Percentiles rank a stretch among this genome's conserved stretches.
Conservation (phyloP, 2,888 invertebrate genomes). For the Geotrupes spiniger region DNA sequence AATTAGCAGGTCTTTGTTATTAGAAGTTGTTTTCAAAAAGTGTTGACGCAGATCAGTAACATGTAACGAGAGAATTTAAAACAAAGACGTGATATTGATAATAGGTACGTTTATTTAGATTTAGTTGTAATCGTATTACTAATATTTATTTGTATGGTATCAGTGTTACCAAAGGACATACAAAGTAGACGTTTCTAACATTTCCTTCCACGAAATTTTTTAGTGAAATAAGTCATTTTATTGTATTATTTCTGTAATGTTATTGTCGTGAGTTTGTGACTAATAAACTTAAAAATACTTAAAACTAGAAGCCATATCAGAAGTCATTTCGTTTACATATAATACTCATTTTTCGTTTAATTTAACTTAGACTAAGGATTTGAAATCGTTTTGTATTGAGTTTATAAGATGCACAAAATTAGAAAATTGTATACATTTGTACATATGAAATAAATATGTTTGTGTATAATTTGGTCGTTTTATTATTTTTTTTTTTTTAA, state of each 20-base stretch:
- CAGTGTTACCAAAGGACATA: too few species aligned
- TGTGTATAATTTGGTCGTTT: constrained; percentile 20
- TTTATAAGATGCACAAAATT: constrained; percentile 14
- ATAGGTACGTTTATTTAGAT: constrained; percentile 5
- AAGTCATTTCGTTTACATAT: constrained; percentile 18
- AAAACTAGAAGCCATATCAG: constrained; percentile 17
- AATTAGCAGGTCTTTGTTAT: constrained; percentile 8
- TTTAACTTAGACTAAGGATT: constrained; percentile 10
- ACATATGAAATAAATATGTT: constrained; percentile 27
- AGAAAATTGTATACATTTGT: constrained; percentile 30
- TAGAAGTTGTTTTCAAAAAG: constrained; percentile 1
- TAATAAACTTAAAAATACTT: neutral
- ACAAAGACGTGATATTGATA: neutral
- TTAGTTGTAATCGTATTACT: constrained; percentile 9
- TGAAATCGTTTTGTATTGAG: constrained; percentile 19
- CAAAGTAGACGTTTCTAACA: constrained; percentile 9
- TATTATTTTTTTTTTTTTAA: too few species aligned
- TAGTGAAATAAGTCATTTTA: constrained; percentile 6
- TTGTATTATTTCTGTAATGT: neutral
- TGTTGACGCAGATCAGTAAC: constrained; percentile 1
- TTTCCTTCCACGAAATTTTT: constrained; percentile 2
- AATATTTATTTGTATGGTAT: constrained; percentile 8
- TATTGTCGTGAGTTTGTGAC: too few species aligned
- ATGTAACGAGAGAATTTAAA: constrained; percentile 10
- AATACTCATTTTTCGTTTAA: constrained; percentile 20